Conservation (phyloP, 2,888 invertebrate genomes). For the Oxytorus armatus region DNA sequence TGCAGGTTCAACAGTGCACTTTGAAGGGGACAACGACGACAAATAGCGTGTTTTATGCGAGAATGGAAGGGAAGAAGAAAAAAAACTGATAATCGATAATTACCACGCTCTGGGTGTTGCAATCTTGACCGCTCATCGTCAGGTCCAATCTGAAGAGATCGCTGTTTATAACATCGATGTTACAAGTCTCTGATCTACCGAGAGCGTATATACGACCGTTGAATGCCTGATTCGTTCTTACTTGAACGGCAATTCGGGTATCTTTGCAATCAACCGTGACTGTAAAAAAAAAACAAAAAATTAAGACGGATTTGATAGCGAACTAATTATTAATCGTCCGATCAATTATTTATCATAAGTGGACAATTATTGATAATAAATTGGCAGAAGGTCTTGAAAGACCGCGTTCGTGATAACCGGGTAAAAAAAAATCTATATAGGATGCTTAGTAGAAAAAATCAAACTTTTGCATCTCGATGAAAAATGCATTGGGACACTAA, state of each 20-base stretch:
- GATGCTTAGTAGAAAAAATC: too few relatives aligned
- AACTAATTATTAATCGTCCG: too few relatives aligned
- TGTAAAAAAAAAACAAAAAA: constrained; percentile 83
- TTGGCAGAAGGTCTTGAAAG: too few relatives aligned
- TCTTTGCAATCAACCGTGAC: constrained; percentile 98
- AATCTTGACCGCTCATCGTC: constrained; percentile 97
- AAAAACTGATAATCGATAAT: constrained; percentile 72
- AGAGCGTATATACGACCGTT: constrained; percentile 97
- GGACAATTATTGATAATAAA: too few relatives aligned
- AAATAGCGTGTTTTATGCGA: constrained; percentile 15
- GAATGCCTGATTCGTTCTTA: constrained; percentile 96
- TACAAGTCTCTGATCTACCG: constrained; percentile 97
- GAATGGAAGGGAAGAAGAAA: constrained; percentile 54
- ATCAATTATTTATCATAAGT: too few relatives aligned
- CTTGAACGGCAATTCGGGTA: constrained; percentile 96
- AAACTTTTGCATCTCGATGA: too few relatives aligned
- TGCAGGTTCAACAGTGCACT: constrained; percentile 74
- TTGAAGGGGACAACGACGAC: constrained; percentile 37
- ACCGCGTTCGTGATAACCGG: too few relatives aligned
- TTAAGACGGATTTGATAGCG: too few relatives aligned
- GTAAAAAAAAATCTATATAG: too few relatives aligned
- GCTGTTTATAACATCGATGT: constrained; percentile 96
- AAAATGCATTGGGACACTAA: too few relatives aligned
- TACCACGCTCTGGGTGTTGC: constrained; percentile 97
- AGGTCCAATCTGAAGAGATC: constrained; percentile 96